Evolutionary conservation across 1,140 invertebrate genomes (phyloP).

Genomic region (Brachystomella parvula): DNA sequence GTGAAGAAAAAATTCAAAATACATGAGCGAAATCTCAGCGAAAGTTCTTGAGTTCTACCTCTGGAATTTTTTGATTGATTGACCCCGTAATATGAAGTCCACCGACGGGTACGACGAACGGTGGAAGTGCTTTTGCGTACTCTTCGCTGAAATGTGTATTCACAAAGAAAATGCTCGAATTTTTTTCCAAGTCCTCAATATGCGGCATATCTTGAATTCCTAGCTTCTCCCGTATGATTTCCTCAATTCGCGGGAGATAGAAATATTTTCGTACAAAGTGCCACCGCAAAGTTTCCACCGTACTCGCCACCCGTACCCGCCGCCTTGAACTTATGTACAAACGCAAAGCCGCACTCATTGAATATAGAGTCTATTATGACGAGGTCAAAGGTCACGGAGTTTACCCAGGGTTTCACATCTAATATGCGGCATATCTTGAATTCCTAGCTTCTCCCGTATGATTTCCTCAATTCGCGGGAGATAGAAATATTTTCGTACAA

Average conservation of each 20-base stretch:
- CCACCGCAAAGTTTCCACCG: neutral
- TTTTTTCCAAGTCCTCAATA: slow-evolving; percentile 2
- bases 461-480: slow-evolving; percentile 7
- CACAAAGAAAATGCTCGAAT: neutral
- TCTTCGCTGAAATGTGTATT: slow-evolving; percentile 19
- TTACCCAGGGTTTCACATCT: slow-evolving; percentile 19
- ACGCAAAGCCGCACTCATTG: slow-evolving; percentile 64
- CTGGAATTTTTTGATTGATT: neutral
- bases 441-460: neutral
- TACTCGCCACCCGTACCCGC: slow-evolving; percentile 13
- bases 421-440: no score
- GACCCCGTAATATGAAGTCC: neutral
- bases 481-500: neutral
- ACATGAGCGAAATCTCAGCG: no score
- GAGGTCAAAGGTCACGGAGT: slow-evolving; percentile 50
- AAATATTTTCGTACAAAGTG: neutral
- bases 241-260: slow-evolving; percentile 11
- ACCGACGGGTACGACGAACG: slow-evolving; percentile 6
- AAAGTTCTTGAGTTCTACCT: neutral
- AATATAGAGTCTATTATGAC: slow-evolving; percentile 65
- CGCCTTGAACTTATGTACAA: slow-evolving; percentile 58
- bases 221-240: neutral
- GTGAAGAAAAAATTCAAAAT: neutral
- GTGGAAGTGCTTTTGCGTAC: slow-evolving; percentile 12
- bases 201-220: slow-evolving; percentile 10